Evolutionary conservation across 1,140 invertebrate species (phyloP), one percentile per base, ranked within the genome.

Genomic region (Penaeus japonicus): DNA sequence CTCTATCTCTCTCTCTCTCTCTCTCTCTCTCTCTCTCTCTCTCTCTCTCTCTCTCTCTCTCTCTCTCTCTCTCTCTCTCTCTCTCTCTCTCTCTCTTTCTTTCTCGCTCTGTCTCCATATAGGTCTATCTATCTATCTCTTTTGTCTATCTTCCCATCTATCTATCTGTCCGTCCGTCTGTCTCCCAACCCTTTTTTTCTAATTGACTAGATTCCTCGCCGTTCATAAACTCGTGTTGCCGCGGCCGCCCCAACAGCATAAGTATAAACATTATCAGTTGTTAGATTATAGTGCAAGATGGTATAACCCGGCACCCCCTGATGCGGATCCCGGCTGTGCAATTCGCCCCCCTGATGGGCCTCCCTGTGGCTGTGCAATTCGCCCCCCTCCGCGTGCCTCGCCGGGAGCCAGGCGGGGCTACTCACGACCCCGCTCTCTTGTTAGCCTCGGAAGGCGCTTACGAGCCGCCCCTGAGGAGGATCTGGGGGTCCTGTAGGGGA

Each of bases 361-460:
- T 47, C 82, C 59, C 82, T 84, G 62, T 84, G 62, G 82, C 82
- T 70, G 47, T 84, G 82, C 82, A 84, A 84, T 84, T 84, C 82
- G 82, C 82, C 82, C 82, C 82, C 82, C 82, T 84, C 62, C 59
- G 82, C 27, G 59, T 32, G 82, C 62, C 65, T 59, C 82, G n/a
- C 22, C 65, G 73, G 57, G 82, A 84, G 39, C 82, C 62, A 54
- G 4, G 62, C 65, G 65, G 82, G 82, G 82, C 32, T 22, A 84
- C 82, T 84, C 82, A 84, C 82, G 82, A 84, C 32, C 57, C 47
- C 57, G 59, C 59, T 47, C 59, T 70, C 81, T 70, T 59, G 35
- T 78, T 78, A 78, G 35, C 24, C 75, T 78, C 75, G 4, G 4
- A 18, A 22, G 53, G 75, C 53, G 75, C 35, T 47, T 24, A 73